These are phyloP conservation scores for Corvus hawaiiensis DNA, from an alignment of 2,113 vertebrate species.

Conservation along the genomic window DNA sequence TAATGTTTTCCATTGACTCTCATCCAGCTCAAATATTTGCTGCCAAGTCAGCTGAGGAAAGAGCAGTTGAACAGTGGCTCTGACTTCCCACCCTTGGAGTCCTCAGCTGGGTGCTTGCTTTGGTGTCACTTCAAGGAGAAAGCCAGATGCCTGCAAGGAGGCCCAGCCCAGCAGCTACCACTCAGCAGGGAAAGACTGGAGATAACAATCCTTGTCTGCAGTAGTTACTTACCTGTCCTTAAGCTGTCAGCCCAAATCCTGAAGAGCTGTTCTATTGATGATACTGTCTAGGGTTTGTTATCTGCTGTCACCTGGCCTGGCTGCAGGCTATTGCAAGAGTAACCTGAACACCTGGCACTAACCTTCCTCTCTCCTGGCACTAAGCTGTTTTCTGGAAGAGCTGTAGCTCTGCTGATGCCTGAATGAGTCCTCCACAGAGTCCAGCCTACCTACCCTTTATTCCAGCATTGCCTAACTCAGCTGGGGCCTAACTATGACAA, in stretches of 20 bases:
- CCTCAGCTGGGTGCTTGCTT: not conserved
- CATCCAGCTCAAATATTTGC: constrained; percentile 3
- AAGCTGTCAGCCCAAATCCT: not conserved
- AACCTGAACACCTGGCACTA: not conserved
- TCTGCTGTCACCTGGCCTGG: not conserved
- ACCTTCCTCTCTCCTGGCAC: not conserved
- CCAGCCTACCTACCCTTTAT: not conserved
- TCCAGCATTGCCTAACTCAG: not conserved
- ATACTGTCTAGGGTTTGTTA: not conserved
- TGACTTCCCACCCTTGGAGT: fast-evolving
- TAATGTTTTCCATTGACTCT: not conserved
- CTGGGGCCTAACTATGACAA: not conserved
- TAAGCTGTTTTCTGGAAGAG: not conserved
- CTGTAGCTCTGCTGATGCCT: not conserved
- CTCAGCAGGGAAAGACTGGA: not conserved
- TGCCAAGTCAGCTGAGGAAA: not conserved
- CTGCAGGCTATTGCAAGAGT: not conserved
- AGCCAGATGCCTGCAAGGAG: not conserved
- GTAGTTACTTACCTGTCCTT: not conserved
- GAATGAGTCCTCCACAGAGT: not conserved
- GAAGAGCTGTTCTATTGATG: not conserved
- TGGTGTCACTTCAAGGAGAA: not conserved
- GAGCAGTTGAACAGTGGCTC: not conserved
- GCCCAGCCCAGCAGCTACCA: not conserved
- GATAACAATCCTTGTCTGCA: not conserved